Evolutionary conservation across 2,888 invertebrate species (phyloP), one percentile per base, ranked within the genome.

Genomic region (Philaethria dido): DNA sequence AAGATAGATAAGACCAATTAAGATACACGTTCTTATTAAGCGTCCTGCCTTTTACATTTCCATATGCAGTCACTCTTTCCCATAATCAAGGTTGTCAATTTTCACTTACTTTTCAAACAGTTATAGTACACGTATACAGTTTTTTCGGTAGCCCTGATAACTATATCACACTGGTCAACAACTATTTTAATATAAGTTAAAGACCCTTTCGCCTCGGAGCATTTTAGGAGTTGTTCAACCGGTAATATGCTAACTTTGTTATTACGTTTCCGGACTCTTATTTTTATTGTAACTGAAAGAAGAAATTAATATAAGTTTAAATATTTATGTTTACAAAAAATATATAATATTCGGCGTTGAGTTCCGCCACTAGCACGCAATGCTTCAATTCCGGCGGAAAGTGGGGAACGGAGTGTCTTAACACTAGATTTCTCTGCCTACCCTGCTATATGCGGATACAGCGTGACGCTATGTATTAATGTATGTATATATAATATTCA

Each of bases 141-240:
- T 29, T 29, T 52, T 52, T 52, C 25, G 16, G 16, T 16, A 52
- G 16, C 50, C 50, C 50, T 52, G 50, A 48, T 52, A 52, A 52
- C 50, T 52, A 29, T 29, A 50, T 29, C 14, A 50, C 50, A 9
- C 29, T n/a, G 16, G 50, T 29, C 29, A 52, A 52, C 29, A 52
- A 52, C 50, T 52, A 52, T 52, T 52, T 52, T 52, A 52, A 52
- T 52, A 52, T 52, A 52, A 52, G 50, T 52, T 52, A 52, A 52
- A 52, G 50, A 52, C 50, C 50, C 50, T 52, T 52, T 52, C 29
- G 50, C 50, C 29, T 52, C 50, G 29, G 9, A 29, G 50, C 50
- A 52, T 52, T 52, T 52, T 16, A 29, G 50, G 50, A 52, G 29
- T 52, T 29, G 50, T 16, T 52, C 29, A 29, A 50, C 50, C 25